phyloP scores from a whole-genome alignment of 2,888 invertebrate species.

The Apamea crenata region DNA sequence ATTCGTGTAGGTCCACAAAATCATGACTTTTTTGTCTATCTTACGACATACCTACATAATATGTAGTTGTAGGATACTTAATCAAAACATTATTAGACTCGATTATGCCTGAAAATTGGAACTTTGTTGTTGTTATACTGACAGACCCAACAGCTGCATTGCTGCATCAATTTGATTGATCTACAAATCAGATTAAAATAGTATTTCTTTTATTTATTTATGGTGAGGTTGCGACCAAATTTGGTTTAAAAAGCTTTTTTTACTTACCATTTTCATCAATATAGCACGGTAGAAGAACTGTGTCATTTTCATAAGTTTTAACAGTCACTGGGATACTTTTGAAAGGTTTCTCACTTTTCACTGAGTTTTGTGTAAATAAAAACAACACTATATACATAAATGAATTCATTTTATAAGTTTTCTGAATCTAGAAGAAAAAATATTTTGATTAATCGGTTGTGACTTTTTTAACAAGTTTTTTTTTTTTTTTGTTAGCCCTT shows the following conservation, averaged over 20 bases:
- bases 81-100: too few species aligned
- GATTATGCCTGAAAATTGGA: neutral
- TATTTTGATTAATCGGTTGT: neutral
- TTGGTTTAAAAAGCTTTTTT: neutral
- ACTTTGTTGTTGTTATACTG: too few species aligned
- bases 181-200: too few species aligned
- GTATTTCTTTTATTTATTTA: too few species aligned
- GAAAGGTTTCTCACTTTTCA: constrained; percentile 87
- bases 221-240: too few species aligned
- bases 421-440: neutral
- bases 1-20: neutral
- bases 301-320: constrained; percentile 94
- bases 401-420: constrained; percentile 62
- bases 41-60: neutral
- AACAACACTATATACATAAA: constrained; percentile 59
- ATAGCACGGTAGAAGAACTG: constrained; percentile 94
- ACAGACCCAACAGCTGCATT: neutral
- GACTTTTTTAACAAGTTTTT: neutral
- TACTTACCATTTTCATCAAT: constrained; percentile 91
- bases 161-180: neutral
- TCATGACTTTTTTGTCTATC: neutral
- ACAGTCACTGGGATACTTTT: constrained; percentile 93
- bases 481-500: neutral
- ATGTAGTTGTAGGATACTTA: neutral
- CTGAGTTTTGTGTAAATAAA: constrained; percentile 61